phyloP scores from a whole-genome alignment of 2,888 invertebrate genomes.

The Heteromyza rotundicornis region DNA sequence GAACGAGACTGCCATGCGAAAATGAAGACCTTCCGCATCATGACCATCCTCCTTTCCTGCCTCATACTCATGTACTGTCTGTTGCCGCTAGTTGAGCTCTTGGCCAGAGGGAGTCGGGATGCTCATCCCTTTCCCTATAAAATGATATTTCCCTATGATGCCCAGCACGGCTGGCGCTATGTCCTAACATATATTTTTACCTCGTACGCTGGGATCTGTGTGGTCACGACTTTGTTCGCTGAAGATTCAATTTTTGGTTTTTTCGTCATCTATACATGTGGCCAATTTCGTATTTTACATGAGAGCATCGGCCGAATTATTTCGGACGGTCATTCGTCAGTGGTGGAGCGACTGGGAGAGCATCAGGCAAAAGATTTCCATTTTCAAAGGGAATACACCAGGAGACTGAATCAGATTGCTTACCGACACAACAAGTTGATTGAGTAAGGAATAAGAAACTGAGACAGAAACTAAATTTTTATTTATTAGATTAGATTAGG shows the following conservation, averaged over 20 bases:
- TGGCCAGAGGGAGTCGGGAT: constrained; percentile 12
- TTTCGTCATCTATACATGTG: constrained; percentile 58
- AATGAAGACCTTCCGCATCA: constrained; percentile 52
- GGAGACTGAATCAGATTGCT: constrained; percentile 43
- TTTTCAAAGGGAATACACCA: constrained; percentile 33
- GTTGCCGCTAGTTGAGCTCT: constrained; percentile 46
- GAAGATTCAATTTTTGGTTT: constrained; percentile 61
- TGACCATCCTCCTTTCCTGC: constrained; percentile 52
- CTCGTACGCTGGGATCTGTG: constrained; percentile 57
- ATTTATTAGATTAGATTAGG: no score
- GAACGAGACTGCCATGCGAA: constrained; percentile 46
- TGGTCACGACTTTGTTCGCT: constrained; percentile 59
- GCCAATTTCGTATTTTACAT: constrained; percentile 56
- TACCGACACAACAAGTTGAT: constrained; percentile 52
- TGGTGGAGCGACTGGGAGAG: constrained; percentile 22
- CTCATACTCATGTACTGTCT: constrained; percentile 59
- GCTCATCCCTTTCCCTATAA: constrained; percentile 59
- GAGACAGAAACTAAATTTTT: not conserved
- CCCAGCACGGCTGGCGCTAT: constrained; percentile 50
- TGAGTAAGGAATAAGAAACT: constrained; percentile 37
- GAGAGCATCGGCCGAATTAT: constrained; percentile 46
- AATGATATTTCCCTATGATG: constrained; percentile 59
- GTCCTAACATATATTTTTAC: constrained; percentile 57
- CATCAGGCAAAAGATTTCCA: constrained; percentile 6
- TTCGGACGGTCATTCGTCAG: constrained; percentile 31